Evolutionary conservation across 2,113 vertebrate genomes (phyloP).

Genomic region (Hypomesus transpacificus): DNA sequence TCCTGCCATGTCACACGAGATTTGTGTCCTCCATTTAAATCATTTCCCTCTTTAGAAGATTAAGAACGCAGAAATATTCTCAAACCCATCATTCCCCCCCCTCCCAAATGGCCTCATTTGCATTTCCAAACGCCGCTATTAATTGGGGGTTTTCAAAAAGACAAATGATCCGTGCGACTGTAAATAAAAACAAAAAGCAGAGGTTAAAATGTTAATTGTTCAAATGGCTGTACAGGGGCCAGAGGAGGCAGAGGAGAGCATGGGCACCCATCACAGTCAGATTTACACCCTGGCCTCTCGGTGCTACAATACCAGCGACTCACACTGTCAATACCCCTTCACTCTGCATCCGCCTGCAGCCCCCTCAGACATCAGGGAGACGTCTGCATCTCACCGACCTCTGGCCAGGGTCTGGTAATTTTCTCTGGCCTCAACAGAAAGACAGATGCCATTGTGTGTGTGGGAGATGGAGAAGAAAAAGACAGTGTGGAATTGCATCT

Average conservation of each 20-base stretch:
- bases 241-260: constrained; percentile 33
- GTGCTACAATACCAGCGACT: constrained; percentile 2
- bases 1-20: constrained; percentile 72
- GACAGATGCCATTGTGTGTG: constrained; percentile 6
- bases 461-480: too few species aligned
- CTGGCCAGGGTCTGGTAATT: constrained; percentile 15
- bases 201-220: constrained; percentile 66
- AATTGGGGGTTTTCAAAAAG: constrained; percentile 55
- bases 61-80: constrained; percentile 74
- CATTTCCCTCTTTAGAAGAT: constrained; percentile 78
- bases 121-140: constrained; percentile 61
- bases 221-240: constrained; percentile 42
- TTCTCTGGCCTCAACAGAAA: constrained; percentile 17
- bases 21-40: constrained; percentile 75
- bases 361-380: constrained; percentile 1
- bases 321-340: constrained; percentile 8
- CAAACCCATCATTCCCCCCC: constrained; percentile 64
- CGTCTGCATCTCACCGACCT: background rate
- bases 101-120: constrained; percentile 59
- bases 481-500: too few species aligned
- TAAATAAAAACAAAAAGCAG: constrained; percentile 61
- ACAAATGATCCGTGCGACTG: constrained; percentile 57
- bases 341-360: constrained; percentile 25
- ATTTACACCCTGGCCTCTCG: constrained; percentile 41
- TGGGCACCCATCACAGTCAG: constrained; percentile 36